phyloP scores from a whole-genome alignment of 53 echinoderm and acorn worm species.

The Echinometra lucunter region DNA sequence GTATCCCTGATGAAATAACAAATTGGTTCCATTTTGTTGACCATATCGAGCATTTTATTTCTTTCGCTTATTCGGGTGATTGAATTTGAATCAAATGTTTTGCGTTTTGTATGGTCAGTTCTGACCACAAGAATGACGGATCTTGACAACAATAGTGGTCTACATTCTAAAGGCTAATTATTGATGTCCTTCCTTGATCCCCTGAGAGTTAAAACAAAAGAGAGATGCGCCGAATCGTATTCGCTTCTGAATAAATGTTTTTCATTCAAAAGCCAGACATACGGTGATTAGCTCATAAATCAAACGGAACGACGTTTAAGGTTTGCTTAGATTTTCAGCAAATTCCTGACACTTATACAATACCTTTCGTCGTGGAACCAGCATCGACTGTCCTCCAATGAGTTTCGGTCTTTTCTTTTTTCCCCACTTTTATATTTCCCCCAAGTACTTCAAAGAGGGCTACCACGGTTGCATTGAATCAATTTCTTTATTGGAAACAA shows the following conservation, averaged over 20 bases:
- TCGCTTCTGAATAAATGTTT: not conserved
- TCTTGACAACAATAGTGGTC: not conserved
- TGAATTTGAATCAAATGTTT: not conserved
- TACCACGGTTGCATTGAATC: conserved; percentile 11
- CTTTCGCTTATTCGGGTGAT: not conserved
- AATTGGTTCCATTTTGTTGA: not conserved
- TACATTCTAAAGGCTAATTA: conserved; percentile 31
- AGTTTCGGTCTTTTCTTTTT: not conserved
- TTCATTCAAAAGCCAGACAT: conserved; percentile 24
- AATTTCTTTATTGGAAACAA: conserved; percentile 18
- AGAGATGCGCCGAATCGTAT: not conserved
- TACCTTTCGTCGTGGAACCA: not conserved
- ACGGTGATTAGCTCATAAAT: conserved; percentile 35
- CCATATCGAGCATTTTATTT: not conserved
- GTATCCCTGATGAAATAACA: not conserved
- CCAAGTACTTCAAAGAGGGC: not conserved
- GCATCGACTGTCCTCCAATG: not conserved
- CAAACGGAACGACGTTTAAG: conserved; percentile 16
- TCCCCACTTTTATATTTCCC: conserved; percentile 9
- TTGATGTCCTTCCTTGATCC: conserved; percentile 11
- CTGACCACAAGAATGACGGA: not conserved
- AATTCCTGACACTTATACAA: conserved; percentile 2
- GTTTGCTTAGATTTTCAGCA: not conserved
- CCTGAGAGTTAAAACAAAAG: conserved; percentile 42
- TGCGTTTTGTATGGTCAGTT: not conserved